Percentiles rank a stretch among this genome's conserved stretches.
These are phyloP conservation scores for Ammodytes dubius DNA, from an alignment of 2,113 vertebrate species.

Conservation along the genomic window DNA sequence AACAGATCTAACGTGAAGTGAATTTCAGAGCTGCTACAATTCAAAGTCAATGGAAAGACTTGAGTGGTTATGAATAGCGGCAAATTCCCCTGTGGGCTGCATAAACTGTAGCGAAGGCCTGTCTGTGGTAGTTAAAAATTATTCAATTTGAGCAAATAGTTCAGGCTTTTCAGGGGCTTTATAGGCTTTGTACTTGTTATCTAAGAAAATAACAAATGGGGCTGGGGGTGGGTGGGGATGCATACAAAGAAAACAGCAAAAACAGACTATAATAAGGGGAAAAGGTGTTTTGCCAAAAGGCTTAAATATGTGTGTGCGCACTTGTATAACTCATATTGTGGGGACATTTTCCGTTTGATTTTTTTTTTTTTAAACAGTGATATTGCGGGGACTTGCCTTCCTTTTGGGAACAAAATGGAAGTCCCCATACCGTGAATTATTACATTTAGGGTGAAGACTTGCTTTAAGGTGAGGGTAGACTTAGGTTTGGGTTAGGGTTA, in stretches of 20 bases:
- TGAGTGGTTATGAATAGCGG: background rate
- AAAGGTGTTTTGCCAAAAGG: slow-evolving; percentile 31
- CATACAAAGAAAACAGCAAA: slow-evolving; percentile 8
- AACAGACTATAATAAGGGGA: slow-evolving; percentile 23
- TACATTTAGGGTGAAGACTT: too few relatives aligned
- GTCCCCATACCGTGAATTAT: too few relatives aligned
- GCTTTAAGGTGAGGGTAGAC: too few relatives aligned
- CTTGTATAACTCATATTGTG: too few relatives aligned
- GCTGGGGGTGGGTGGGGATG: background rate
- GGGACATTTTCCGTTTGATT: too few relatives aligned
- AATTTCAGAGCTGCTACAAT: background rate
- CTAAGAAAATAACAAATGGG: background rate
- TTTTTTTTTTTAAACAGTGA: too few relatives aligned
- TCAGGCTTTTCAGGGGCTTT: background rate
- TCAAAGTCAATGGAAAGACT: background rate
- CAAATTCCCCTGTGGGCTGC: background rate
- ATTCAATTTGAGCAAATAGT: background rate
- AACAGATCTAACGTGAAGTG: background rate
- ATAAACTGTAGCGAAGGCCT: background rate
- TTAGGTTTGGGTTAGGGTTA: too few relatives aligned
- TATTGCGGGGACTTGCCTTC: too few relatives aligned
- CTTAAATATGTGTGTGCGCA: background rate
- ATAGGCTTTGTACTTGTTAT: too few relatives aligned
- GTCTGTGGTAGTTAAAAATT: background rate
- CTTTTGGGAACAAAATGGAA: too few relatives aligned